Base-by-base conservation (phyloP, 92 coral and sea anemone genomes). In the Epizoanthus rinbou region DNA sequence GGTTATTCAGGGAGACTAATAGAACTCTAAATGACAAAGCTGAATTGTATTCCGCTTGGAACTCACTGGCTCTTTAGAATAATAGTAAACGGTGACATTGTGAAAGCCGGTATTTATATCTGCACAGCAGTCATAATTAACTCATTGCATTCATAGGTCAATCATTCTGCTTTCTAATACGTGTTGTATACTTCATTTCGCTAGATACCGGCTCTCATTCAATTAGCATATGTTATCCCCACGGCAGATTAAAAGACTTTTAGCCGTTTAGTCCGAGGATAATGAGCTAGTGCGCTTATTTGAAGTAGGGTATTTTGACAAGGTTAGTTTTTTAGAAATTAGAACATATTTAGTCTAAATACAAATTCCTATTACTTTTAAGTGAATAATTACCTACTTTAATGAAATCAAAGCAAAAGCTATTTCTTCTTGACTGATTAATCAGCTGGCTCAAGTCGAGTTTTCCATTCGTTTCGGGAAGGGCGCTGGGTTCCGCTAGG, bases 331-430 rank as follows among this genome's bases (percentile, higher is more conserved):
- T 65, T 63, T 22, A 15, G 21, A 78, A 50, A 78, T 39, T 59
- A 17, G 21, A 75, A 59, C 31, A 69, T 43, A 11, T 41, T 7
- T 8, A 63, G 82, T 54, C 58, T 69, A 78, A 37, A 56, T 62
- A 52, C 41, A 62, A 17, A 62, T 8, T 78, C 8, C 8, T 62
- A 63, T 63, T 57, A 60, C 16, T 41, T 19, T 62, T 78, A 78
- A 60, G 82, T 62, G 71, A 62, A 78, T 62, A 62, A 78, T 78
- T 54, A 78, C 25, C 82, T 78, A 21, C 28, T 60, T 78, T 78
- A 78, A 78, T 17, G 35, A 78, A 15, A 41, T 78, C 59, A 59
- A 19, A 37, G 69, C 69, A 3, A 39, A 57, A 76, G 56, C 43
- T 39, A 8, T 76, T 76, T 76, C 43, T 21, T 76, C 39, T 59